phyloP scores from a whole-genome alignment of 2,113 vertebrate species.

The Labrus mixtus region DNA sequence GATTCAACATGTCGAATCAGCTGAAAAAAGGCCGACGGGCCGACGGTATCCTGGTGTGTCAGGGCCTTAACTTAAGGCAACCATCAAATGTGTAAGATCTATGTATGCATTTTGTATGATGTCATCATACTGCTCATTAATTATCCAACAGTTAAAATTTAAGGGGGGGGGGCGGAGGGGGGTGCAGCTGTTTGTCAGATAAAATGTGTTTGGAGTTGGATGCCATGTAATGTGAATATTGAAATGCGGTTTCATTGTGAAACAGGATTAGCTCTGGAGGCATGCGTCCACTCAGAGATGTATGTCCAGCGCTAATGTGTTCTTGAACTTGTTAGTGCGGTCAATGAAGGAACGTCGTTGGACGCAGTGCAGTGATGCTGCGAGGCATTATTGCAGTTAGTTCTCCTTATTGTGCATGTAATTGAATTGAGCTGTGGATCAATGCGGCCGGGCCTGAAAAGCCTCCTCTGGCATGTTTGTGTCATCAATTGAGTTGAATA shows the following conservation, averaged over 20 bases:
- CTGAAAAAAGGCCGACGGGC: too few species aligned
- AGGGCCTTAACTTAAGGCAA: too few species aligned
- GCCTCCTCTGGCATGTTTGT: conserved; percentile 50
- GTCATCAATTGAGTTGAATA: conserved; percentile 46
- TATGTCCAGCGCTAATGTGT: background rate
- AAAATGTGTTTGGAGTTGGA: background rate
- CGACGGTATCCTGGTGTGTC: too few species aligned
- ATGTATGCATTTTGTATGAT: background rate
- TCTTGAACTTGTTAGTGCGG: conserved; percentile 1
- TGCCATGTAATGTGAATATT: background rate
- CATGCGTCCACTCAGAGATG: background rate
- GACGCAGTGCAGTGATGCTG: background rate
- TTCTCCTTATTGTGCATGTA: conserved; percentile 38
- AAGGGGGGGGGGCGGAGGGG: too few species aligned
- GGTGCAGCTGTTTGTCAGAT: background rate
- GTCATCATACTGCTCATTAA: background rate
- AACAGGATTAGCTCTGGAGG: background rate
- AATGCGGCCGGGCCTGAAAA: conserved; percentile 46
- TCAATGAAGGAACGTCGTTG: background rate
- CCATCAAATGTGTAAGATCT: background rate
- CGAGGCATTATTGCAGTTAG: conserved; percentile 8
- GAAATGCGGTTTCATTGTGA: background rate
- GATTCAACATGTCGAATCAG: too few species aligned
- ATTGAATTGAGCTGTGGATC: conserved; percentile 55
- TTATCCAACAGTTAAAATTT: background rate